phyloP scores from a whole-genome alignment of 1,140 invertebrate genomes.

The Meloidogyne hapla region DNA sequence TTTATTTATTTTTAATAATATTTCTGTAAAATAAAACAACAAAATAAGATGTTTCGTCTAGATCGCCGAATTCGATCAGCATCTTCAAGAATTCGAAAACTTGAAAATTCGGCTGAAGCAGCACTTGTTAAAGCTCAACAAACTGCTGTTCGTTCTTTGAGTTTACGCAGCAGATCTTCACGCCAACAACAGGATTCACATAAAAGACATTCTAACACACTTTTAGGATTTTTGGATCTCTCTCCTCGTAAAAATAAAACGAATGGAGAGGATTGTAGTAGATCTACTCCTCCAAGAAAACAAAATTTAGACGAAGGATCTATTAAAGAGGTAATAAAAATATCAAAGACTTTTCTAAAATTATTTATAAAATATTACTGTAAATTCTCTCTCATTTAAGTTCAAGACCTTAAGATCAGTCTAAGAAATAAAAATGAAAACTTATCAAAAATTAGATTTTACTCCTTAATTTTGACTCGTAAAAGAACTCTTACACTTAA shows the following conservation, averaged over 20 bases:
- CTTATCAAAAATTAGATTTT: too few species aligned
- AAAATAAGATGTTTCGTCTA: slow-evolving; percentile 8
- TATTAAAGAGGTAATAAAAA: background rate
- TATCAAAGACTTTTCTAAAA: background rate
- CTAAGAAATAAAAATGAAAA: too few species aligned
- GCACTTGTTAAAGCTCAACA: slow-evolving; percentile 15
- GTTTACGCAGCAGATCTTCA: slow-evolving; percentile 9
- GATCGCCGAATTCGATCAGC: slow-evolving; percentile 26
- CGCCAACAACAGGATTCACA: background rate
- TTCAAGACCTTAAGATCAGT: too few species aligned
- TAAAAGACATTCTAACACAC: background rate
- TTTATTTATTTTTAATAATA: background rate
- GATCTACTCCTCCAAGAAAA: background rate
- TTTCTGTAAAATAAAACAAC: background rate
- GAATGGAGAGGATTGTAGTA: background rate
- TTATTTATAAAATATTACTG: too few species aligned
- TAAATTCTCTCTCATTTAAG: too few species aligned
- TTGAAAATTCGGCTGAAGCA: slow-evolving; percentile 21
- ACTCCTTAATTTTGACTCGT: too few species aligned
- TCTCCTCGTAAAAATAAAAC: background rate
- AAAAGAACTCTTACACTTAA: too few species aligned
- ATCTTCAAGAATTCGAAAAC: slow-evolving; percentile 13
- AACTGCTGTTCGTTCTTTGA: slow-evolving; percentile 13
- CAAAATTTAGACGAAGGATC: background rate
- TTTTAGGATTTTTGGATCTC: background rate